These are phyloP conservation scores for Aphelinus certus DNA, from an alignment of 1,140 invertebrate genomes.

Conservation along the genomic window DNA sequence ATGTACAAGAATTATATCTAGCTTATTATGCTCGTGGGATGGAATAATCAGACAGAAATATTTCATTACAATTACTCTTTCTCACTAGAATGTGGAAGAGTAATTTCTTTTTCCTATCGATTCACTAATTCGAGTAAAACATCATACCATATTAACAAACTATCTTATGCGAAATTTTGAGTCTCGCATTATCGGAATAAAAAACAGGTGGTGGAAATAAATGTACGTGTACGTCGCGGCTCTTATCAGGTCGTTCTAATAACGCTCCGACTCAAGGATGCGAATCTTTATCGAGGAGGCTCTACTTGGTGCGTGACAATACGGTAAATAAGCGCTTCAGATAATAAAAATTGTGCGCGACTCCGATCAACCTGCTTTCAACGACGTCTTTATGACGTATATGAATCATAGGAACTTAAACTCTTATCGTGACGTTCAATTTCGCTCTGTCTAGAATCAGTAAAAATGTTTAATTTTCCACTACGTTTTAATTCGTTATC, in stretches of 20 bases:
- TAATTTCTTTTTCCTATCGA: too few relatives aligned
- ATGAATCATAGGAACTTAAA: conserved; percentile 21
- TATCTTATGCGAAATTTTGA: not conserved
- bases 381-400: conserved; percentile 30
- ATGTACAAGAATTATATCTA: too few relatives aligned
- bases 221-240: conserved; percentile 12
- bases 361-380: conserved; percentile 29
- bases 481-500: not conserved
- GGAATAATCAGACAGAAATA: too few relatives aligned
- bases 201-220: conserved; percentile 16
- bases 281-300: conserved; percentile 36
- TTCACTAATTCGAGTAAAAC: too few relatives aligned
- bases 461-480: too few relatives aligned
- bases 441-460: conserved; percentile 7
- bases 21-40: too few relatives aligned
- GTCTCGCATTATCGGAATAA: conserved; percentile 7
- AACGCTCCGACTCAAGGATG: conserved; percentile 36
- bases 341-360: conserved; percentile 31
- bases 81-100: too few relatives aligned
- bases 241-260: conserved; percentile 26
- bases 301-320: conserved; percentile 40
- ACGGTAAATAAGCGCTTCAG: conserved; percentile 38
- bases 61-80: too few relatives aligned
- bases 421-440: conserved; percentile 19
- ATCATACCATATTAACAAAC: too few relatives aligned